phyloP scores from a whole-genome alignment of 2,888 invertebrate species.

The Ceramica pisi region DNA sequence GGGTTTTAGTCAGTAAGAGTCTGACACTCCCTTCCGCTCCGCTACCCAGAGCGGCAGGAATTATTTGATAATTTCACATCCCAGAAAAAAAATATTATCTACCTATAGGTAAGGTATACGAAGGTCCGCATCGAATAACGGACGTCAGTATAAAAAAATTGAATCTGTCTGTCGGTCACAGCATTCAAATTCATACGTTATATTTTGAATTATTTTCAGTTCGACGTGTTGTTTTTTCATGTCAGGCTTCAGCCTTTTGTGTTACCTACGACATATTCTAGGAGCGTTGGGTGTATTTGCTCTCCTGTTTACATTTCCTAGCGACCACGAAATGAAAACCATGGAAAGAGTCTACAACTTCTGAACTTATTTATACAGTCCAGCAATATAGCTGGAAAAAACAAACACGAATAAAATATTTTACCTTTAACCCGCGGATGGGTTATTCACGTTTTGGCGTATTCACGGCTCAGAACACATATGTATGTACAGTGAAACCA shows the following conservation, averaged over 20 bases:
- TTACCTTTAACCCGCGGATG: slow-evolving; percentile 43
- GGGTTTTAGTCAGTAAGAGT: too few species aligned
- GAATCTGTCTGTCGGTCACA: too few species aligned
- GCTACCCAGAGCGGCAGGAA: too few species aligned
- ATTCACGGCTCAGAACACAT: slow-evolving; percentile 65
- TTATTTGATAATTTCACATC: too few species aligned
- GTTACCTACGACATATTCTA: slow-evolving; percentile 36
- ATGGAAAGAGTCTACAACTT: slow-evolving; percentile 40
- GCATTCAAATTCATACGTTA: not conserved
- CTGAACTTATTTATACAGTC: slow-evolving; percentile 42
- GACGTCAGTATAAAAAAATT: too few species aligned
- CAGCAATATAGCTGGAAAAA: slow-evolving; percentile 32
- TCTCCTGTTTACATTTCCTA: slow-evolving; percentile 27
- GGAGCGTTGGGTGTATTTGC: slow-evolving; percentile 25
- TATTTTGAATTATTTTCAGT: slow-evolving; percentile 4
- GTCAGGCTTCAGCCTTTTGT: slow-evolving; percentile 11
- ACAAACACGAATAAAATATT: slow-evolving; percentile 59
- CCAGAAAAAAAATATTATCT: too few species aligned
- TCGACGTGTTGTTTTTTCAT: not conserved
- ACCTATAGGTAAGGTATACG: not conserved
- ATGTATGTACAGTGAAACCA: slow-evolving; percentile 67
- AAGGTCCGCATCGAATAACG: not conserved
- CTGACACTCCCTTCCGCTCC: too few species aligned
- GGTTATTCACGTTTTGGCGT: slow-evolving; percentile 57
- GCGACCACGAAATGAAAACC: slow-evolving; percentile 50